These are phyloP conservation scores for Drosophila prosaltans DNA, from an alignment of 1,140 invertebrate genomes.

Conservation along the genomic window DNA sequence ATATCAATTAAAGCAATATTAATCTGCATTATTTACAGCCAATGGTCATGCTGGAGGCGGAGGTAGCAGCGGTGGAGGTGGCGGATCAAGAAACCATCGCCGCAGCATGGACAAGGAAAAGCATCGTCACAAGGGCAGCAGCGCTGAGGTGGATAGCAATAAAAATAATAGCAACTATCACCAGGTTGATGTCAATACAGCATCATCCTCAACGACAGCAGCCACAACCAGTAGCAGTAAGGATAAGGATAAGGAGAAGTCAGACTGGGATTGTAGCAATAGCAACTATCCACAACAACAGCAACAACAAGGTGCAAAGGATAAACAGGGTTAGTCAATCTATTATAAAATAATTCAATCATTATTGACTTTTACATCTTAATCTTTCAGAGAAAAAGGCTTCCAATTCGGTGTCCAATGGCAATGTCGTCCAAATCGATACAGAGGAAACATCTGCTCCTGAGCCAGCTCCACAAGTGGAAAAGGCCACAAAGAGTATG, in stretches of 20 bases:
- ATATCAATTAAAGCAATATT: background rate
- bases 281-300: constrained; percentile 70
- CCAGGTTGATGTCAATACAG: constrained; percentile 55
- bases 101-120: constrained; percentile 82
- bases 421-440: constrained; percentile 70
- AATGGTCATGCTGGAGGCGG: constrained; percentile 71
- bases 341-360: background rate
- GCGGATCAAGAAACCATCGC: constrained; percentile 70
- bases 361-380: background rate
- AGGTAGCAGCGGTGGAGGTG: constrained; percentile 20
- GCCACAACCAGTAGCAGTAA: constrained; percentile 54
- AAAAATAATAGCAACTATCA: constrained; percentile 45
- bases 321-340: constrained; percentile 57
- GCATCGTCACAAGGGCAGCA: constrained; percentile 66
- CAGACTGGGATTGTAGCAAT: constrained; percentile 75
- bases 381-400: constrained; percentile 62
- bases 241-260: constrained; percentile 78
- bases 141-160: constrained; percentile 51
- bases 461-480: constrained; percentile 59
- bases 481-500: constrained; percentile 75
- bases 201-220: constrained; percentile 36
- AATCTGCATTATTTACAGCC: constrained; percentile 46
- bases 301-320: constrained; percentile 60
- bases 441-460: constrained; percentile 52
- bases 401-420: constrained; percentile 61